Evolutionary conservation across 2,888 invertebrate species (phyloP), one percentile per base, ranked within the genome.

Genomic region (Tenthredo livida): DNA sequence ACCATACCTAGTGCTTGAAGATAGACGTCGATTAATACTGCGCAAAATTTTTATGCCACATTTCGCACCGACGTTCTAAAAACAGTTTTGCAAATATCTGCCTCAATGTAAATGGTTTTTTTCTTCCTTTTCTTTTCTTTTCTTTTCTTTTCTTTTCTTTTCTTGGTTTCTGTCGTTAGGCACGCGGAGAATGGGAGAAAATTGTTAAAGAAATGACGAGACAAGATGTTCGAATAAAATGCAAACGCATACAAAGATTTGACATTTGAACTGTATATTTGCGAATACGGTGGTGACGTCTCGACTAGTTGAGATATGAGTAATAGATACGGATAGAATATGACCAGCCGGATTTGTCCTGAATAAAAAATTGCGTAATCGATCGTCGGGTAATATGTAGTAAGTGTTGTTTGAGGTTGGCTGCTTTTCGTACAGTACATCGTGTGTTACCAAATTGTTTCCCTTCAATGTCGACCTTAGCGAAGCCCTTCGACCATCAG

Each of bases 341-440:
- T 72, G 72, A 21, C 43, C 40, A n/a, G 43, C 43, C 72, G 72
- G 72, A 77, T 37, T 77, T 77, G 77, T 77, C 50, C 77, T 50
- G 17, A 33, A 77, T 77, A 77, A 77, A 77, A 29, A 50, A 77
- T 77, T 50, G 50, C 77, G 33, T 21, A 77, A 77, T 6, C 50
- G 15, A 77, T 77, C 50, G 40, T 33, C 50, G 15, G 29, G 50
- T 33, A 17, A 77, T 25, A 37, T 37, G 37, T 37, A 50, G 29
- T 29, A 37, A 77, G 50, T 50, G 77, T 33, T 50, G 15, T 77
- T 47, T 15, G 29, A 29, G 29, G n/a, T 77, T 77, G 50, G 17
- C 29, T 77, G 33, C 15, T 29, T 50, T 50, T 50, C 54, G 25
- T 15, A 29, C 33, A n/a, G 61, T 65, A n/a, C n/a, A n/a, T n/a